Percentiles rank a stretch among this genome's conserved stretches.
phyloP scores from a whole-genome alignment of 2,113 vertebrate species.

The Calypte anna region DNA sequence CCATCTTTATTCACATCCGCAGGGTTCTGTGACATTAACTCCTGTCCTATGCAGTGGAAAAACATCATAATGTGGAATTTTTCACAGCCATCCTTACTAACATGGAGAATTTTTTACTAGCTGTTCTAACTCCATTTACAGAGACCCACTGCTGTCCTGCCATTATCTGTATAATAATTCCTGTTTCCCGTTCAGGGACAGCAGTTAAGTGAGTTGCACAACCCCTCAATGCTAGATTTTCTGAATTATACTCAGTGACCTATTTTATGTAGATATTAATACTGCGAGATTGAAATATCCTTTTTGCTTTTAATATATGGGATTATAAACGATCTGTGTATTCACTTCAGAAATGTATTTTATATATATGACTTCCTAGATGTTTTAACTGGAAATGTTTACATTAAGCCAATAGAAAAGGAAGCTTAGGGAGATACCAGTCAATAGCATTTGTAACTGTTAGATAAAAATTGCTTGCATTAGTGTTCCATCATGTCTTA shows the following conservation, averaged over 20 bases:
- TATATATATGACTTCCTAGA: not conserved
- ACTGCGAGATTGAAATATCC: not conserved
- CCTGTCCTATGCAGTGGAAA: not conserved
- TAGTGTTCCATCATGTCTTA: constrained; percentile 28
- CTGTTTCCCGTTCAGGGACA: not conserved
- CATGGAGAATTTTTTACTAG: not conserved
- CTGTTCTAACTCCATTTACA: not conserved
- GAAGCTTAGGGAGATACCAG: not conserved
- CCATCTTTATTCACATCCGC: not conserved
- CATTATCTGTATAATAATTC: not conserved
- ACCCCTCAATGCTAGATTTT: not conserved
- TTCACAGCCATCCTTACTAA: not conserved
- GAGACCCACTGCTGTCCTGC: not conserved
- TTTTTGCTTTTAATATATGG: constrained; percentile 6
- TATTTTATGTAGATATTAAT: not conserved
- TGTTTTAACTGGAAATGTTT: constrained; percentile 34
- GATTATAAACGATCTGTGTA: not conserved
- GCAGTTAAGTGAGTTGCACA: not conserved
- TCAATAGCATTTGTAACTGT: constrained; percentile 28
- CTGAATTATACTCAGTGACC: not conserved
- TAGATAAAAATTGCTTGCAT: constrained; percentile 37
- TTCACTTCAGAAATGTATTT: constrained; percentile 7
- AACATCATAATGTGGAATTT: not conserved
- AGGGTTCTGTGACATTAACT: not conserved
- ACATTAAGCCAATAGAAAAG: not conserved